These are phyloP conservation scores for Caenorhabditis sp. DNA, from an alignment of 2,888 invertebrate genomes.

Conservation along the genomic window DNA sequence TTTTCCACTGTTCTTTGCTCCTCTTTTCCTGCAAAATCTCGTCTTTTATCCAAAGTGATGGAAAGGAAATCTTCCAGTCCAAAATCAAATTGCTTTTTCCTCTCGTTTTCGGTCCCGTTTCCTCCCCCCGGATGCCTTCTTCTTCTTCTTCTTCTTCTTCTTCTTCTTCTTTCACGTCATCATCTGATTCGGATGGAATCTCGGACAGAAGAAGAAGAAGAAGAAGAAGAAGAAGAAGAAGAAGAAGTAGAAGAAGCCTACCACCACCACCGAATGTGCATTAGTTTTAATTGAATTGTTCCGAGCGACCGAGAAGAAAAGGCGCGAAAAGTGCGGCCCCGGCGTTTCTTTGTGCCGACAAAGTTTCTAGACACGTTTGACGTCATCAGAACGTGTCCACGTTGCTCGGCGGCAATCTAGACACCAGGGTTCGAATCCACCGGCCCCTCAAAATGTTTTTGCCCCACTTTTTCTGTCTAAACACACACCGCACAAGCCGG, in stretches of 20 bases:
- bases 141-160: conserved; percentile 2
- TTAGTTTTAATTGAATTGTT: conserved; percentile 54
- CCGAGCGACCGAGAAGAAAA: conserved; percentile 34
- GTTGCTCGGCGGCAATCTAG: no score
- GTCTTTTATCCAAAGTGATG: no score
- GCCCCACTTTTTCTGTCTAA: no score
- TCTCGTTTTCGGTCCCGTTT: not conserved
- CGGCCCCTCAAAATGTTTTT: no score
- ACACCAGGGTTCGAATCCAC: no score
- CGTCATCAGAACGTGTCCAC: not conserved
- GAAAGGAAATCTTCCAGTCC: no score
- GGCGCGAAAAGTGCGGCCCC: conserved; percentile 2
- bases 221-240: conserved; percentile 10
- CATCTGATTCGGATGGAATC: conserved; percentile 21
- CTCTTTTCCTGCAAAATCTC: no score
- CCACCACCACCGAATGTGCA: no score
- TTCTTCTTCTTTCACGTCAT: no score
- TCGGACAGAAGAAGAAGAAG: conserved; percentile 5
- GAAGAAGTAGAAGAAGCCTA: not conserved
- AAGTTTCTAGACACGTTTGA: no score
- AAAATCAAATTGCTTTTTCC: conserved; percentile 48
- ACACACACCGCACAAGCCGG: no score
- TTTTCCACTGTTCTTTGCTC: no score
- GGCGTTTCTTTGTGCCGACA: not conserved
- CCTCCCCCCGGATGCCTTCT: conserved; percentile 2